Conservation (phyloP, 2,113 vertebrate genomes). For the Phalacrocorax pelagicus region DNA sequence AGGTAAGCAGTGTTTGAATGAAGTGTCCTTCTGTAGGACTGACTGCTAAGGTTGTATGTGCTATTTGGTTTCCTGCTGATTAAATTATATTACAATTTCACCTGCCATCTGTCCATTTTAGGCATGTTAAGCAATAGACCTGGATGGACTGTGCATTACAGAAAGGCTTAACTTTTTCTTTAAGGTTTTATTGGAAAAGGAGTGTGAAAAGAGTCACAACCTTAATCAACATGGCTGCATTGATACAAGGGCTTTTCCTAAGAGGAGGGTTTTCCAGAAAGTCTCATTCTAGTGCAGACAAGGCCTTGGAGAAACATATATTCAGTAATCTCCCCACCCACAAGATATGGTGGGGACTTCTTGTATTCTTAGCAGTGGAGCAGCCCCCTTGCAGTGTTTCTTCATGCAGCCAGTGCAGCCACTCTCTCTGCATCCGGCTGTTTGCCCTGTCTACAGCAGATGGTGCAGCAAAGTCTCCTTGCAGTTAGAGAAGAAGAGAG, state of each 20-base stretch:
- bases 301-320: neutral
- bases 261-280: neutral
- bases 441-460: neutral
- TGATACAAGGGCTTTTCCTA: neutral
- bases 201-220: neutral
- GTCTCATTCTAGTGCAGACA: neutral
- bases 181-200: neutral
- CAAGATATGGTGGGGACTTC: neutral
- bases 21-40: neutral
- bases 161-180: neutral
- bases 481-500: neutral
- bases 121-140: neutral
- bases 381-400: neutral
- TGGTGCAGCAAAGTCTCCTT: neutral
- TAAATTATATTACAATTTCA: neutral
- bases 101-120: neutral
- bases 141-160: neutral
- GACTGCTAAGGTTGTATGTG: neutral
- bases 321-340: neutral
- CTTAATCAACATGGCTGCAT: neutral
- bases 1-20: neutral
- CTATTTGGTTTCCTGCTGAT: slow-evolving; percentile 14
- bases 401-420: neutral
- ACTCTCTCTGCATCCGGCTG: rapidly evolving
- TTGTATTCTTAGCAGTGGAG: neutral